Conservation (phyloP, 2,113 vertebrate genomes). For the Platysteira castanea region DNA sequence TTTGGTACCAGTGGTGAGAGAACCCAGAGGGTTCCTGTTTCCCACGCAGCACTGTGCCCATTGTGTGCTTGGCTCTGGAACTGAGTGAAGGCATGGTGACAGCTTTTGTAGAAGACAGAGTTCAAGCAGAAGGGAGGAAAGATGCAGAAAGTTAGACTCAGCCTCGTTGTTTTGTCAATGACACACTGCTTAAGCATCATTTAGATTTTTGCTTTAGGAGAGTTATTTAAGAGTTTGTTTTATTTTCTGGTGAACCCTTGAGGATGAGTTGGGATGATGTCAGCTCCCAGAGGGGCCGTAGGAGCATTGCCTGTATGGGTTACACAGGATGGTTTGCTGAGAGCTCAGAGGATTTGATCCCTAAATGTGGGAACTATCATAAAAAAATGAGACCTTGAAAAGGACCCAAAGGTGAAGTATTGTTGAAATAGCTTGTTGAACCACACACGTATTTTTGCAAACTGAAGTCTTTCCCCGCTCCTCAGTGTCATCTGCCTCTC, state of each 20-base stretch:
- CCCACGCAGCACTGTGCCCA: rapidly evolving
- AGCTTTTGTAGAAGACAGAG: not conserved
- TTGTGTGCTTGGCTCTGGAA: not conserved
- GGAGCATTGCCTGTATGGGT: not conserved
- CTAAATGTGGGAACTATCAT: not conserved
- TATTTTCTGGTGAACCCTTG: not conserved
- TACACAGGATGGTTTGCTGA: not conserved
- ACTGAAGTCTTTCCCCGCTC: not conserved
- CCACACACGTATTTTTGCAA: not conserved
- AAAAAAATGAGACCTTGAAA: not conserved
- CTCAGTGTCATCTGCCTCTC: not conserved
- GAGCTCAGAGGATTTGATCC: not conserved
- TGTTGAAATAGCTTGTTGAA: not conserved
- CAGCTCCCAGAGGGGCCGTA: not conserved
- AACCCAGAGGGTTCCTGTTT: not conserved
- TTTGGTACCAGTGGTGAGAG: not conserved
- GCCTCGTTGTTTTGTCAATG: not conserved
- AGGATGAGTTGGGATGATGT: not conserved
- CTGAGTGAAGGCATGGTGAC: rapidly evolving
- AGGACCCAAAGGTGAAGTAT: not conserved
- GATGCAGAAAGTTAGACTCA: not conserved
- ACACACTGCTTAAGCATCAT: not conserved
- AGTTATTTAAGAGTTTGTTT: not conserved
- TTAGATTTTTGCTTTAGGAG: not conserved
- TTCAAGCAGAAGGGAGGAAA: not conserved